phyloP scores from a whole-genome alignment of 2,113 vertebrate species.

The Polyodon spathula region DNA sequence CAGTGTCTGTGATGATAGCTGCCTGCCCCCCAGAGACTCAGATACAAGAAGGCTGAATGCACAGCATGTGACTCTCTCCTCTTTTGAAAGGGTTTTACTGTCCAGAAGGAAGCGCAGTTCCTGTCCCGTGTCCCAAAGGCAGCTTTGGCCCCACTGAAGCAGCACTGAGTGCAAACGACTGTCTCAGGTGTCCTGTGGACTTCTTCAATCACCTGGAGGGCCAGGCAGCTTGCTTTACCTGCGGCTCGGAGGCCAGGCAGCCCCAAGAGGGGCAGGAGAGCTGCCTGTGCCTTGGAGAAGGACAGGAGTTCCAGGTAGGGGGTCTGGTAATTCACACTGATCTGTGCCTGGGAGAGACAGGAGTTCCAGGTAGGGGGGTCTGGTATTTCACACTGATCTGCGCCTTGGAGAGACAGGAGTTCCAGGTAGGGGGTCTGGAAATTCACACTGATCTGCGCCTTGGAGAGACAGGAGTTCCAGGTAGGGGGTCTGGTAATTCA shows the following conservation, averaged over 20 bases:
- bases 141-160: slow-evolving; percentile 50
- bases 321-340: too few species aligned
- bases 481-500: too few species aligned
- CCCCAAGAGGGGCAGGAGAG: slow-evolving; percentile 57
- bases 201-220: slow-evolving; percentile 63
- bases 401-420: too few species aligned
- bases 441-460: too few species aligned
- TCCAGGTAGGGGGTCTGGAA: too few species aligned
- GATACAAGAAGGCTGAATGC: not conserved
- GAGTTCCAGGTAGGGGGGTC: too few species aligned
- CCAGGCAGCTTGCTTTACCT: slow-evolving; percentile 55
- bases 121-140: slow-evolving; percentile 62
- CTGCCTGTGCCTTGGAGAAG: slow-evolving; percentile 55
- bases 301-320: slow-evolving; percentile 72
- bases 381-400: too few species aligned
- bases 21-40: too few species aligned
- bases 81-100: slow-evolving; percentile 64
- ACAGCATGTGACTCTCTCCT: not conserved
- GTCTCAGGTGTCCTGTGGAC: slow-evolving; percentile 58
- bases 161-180: slow-evolving; percentile 30
- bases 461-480: too few species aligned
- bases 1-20: too few species aligned
- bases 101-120: slow-evolving; percentile 28
- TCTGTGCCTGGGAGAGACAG: too few species aligned
- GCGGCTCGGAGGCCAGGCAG: slow-evolving; percentile 66